A percentile compares a stretch with the other conserved stretches of the same genome.
phyloP scores from a whole-genome alignment of 2,797 vertebrate genomes.

The Staurois parvus region DNA sequence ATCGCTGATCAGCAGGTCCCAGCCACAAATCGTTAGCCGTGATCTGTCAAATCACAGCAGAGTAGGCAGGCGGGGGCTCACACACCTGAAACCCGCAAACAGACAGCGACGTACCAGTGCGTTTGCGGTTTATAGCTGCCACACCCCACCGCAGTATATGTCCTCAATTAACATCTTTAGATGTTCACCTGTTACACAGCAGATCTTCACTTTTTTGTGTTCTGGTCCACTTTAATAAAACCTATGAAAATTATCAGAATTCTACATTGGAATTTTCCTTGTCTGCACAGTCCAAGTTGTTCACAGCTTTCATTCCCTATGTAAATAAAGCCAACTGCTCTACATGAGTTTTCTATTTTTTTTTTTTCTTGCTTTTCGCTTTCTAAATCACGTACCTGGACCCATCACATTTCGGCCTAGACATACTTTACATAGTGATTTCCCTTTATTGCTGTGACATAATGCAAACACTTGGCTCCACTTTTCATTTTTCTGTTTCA shows the following conservation, averaged over 20 bases:
- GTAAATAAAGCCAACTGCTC: background rate
- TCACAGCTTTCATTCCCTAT: background rate
- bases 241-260: background rate
- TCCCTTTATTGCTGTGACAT: background rate
- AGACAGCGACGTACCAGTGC: no score
- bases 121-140: no score
- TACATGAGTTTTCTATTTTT: background rate
- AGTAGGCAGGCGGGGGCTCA: no score
- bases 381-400: background rate
- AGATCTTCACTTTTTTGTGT: no score
- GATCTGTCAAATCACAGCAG: no score
- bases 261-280: background rate
- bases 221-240: background rate
- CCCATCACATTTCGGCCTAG: background rate
- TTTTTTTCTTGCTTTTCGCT: background rate
- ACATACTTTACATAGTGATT: background rate
- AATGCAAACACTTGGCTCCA: slow-evolving; percentile 15
- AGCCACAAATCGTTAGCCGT: no score
- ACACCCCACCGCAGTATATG: no score
- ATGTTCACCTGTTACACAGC: no score
- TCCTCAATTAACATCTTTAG: no score
- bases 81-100: no score
- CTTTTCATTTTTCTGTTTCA: slow-evolving; percentile 1
- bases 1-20: no score
- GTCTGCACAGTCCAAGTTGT: background rate